A percentile compares a stretch with the other conserved stretches of the same genome.
These are phyloP conservation scores for Egretta garzetta DNA, from an alignment of 2,113 vertebrate species.

Conservation along the genomic window DNA sequence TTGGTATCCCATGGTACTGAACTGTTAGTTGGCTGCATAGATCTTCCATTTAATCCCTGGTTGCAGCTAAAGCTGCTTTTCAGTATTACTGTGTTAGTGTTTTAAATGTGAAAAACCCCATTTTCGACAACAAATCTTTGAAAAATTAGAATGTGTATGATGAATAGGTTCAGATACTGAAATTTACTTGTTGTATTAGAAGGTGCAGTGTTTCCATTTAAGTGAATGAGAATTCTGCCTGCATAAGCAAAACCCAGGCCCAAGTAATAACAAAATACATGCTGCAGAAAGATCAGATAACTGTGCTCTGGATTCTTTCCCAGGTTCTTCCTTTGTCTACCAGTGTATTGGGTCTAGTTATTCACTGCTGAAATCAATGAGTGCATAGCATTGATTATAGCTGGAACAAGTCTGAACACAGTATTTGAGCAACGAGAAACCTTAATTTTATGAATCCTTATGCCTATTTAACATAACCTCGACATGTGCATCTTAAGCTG, in stretches of 20 bases:
- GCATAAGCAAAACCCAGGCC: neutral
- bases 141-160: neutral
- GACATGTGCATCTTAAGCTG: neutral
- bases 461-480: rapidly evolving
- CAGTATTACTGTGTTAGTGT: neutral
- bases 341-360: neutral
- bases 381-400: neutral
- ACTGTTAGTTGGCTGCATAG: neutral
- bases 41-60: neutral
- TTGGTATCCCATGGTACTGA: neutral
- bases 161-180: neutral
- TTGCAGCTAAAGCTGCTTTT: neutral
- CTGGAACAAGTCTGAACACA: neutral
- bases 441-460: neutral
- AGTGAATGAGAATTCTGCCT: slow-evolving; percentile 4
- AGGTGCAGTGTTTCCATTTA: neutral
- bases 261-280: slow-evolving; percentile 10
- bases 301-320: slow-evolving; percentile 19
- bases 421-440: slow-evolving; percentile 38
- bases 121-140: neutral
- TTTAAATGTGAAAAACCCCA: neutral
- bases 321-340: slow-evolving; percentile 54
- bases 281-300: slow-evolving; percentile 28
- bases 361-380: slow-evolving; percentile 20
- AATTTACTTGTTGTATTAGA: neutral